Percentiles rank a stretch among this genome's conserved stretches.
phyloP scores from a whole-genome alignment of 1,140 invertebrate species.

The Scaptomyza montana region DNA sequence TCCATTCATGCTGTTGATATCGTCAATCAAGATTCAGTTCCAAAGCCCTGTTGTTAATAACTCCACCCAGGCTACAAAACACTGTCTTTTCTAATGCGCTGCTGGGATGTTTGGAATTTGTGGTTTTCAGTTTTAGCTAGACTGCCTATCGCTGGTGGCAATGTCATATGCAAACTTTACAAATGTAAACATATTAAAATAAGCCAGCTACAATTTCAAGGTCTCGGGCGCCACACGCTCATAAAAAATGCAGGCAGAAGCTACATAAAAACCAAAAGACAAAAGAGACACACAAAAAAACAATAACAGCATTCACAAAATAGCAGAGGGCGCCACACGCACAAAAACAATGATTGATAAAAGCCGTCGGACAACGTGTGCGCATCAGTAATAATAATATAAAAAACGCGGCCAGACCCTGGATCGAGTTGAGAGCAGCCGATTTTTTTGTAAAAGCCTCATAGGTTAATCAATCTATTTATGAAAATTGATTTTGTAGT shows the following conservation, averaged over 20 bases:
- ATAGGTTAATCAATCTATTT: constrained; percentile 66
- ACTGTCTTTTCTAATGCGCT: constrained; percentile 22
- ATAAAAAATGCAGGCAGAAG: constrained; percentile 76
- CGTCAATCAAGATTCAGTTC: constrained; percentile 56
- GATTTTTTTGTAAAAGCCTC: constrained; percentile 66
- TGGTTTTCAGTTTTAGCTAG: background rate
- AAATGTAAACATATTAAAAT: constrained; percentile 81
- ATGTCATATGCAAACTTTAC: constrained; percentile 81
- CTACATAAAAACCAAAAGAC: constrained; percentile 64
- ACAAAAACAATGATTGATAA: constrained; percentile 48
- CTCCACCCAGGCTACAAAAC: constrained; percentile 39
- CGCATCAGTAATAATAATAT: constrained; percentile 72
- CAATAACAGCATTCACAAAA: constrained; percentile 27
- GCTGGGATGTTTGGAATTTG: constrained; percentile 5
- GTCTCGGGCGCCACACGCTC: constrained; percentile 77
- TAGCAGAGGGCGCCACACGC: constrained; percentile 23
- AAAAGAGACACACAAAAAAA: constrained; percentile 5
- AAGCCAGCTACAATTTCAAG: constrained; percentile 79
- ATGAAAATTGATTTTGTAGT: constrained; percentile 30
- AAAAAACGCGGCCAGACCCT: constrained; percentile 46
- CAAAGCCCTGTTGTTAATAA: constrained; percentile 49
- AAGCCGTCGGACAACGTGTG: constrained; percentile 62
- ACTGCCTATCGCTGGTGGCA: constrained; percentile 66
- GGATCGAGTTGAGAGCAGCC: constrained; percentile 38
- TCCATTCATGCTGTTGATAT: constrained; percentile 37